Percentiles rank a stretch among this genome's conserved stretches.
phyloP scores from a whole-genome alignment of 2,797 vertebrate genomes.

The Pseudotriccus pelzelni region DNA sequence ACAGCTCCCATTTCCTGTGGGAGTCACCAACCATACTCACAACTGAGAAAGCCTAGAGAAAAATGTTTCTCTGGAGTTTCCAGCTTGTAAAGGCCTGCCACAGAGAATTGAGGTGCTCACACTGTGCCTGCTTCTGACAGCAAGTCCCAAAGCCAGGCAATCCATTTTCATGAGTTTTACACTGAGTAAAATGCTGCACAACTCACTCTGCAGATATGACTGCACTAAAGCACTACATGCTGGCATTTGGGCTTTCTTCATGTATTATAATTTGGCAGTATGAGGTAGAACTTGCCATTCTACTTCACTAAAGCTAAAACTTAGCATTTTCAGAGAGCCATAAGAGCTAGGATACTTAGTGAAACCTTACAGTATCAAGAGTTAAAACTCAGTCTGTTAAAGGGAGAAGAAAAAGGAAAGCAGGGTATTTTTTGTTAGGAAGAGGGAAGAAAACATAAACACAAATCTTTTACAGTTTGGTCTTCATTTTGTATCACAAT shows the following conservation, averaged over 20 bases:
- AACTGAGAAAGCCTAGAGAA: neutral
- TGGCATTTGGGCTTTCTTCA: neutral
- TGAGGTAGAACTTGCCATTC: neutral
- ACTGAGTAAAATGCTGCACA: neutral
- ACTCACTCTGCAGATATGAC: neutral
- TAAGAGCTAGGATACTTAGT: neutral
- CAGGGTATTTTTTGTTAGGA: neutral
- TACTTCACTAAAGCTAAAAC: neutral
- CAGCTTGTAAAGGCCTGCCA: neutral
- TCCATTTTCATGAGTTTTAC: neutral
- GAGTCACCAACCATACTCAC: neutral
- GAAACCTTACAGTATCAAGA: neutral
- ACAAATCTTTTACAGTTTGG: neutral
- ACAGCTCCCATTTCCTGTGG: neutral
- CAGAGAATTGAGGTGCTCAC: neutral
- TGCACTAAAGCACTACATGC: neutral
- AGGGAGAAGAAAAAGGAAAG: neutral
- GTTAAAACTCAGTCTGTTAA: neutral
- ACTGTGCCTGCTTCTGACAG: rapidly evolving
- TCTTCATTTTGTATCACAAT: neutral
- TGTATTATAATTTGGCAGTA: neutral
- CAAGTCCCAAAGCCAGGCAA: neutral
- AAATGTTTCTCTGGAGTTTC: neutral
- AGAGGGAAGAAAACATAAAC: neutral
- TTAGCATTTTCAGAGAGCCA: neutral